These are phyloP conservation scores for Andrena trimmerana DNA, from an alignment of 2,888 invertebrate species.

Conservation along the genomic window DNA sequence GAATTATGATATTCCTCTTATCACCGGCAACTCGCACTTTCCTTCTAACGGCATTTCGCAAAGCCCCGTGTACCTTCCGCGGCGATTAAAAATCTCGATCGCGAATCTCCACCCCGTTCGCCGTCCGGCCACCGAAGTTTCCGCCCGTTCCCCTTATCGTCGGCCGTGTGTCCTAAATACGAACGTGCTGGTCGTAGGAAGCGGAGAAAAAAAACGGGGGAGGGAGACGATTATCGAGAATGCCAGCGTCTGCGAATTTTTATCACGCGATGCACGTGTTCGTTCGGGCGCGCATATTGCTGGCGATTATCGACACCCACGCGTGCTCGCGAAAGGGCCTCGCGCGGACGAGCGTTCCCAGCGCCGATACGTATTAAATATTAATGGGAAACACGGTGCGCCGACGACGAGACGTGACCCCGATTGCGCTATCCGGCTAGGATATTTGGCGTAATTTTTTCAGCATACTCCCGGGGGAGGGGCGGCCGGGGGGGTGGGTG, in stretches of 20 bases:
- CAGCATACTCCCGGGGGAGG: slow-evolving; percentile 42
- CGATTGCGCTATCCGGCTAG: not conserved
- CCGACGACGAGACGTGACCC: slow-evolving; percentile 1
- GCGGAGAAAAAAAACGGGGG: not conserved
- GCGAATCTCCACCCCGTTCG: not conserved
- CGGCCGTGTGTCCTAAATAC: slow-evolving; percentile 11
- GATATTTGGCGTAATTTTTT: slow-evolving; percentile 31
- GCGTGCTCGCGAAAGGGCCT: slow-evolving; percentile 15
- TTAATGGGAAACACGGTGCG: slow-evolving; percentile 3
- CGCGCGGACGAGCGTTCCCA: not conserved
- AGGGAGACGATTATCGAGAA: slow-evolving; percentile 38
- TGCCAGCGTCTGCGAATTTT: slow-evolving; percentile 47
- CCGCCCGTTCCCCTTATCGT: slow-evolving; percentile 25
- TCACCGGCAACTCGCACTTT: no score
- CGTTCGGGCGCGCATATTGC: slow-evolving; percentile 23
- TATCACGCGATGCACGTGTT: slow-evolving; percentile 44
- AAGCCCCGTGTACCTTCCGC: not conserved
- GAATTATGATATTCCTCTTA: no score
- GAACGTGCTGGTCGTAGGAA: not conserved
- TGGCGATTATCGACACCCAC: slow-evolving; percentile 43
- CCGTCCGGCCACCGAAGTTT: slow-evolving; percentile 13
- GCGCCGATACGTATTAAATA: not conserved
- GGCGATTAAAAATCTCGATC: not conserved
- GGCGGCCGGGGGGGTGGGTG: no score
- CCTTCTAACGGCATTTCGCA: no score